Percentiles rank a stretch among this genome's conserved stretches.
Evolutionary conservation across 2,797 vertebrate species (phyloP).

Genomic region (Scolopax rusticola): DNA sequence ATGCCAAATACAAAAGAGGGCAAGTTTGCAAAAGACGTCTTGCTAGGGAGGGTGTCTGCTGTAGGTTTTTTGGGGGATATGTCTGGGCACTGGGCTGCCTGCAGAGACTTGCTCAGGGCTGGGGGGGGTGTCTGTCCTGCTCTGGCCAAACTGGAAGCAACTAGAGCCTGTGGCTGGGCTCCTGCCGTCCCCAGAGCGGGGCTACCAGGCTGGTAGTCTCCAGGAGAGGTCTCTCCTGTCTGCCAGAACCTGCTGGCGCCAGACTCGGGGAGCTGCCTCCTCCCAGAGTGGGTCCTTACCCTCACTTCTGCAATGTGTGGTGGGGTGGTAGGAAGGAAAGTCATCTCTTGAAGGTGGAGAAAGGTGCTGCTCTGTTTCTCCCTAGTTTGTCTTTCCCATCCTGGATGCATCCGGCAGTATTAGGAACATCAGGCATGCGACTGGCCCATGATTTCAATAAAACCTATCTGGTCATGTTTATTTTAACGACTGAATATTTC

Average conservation of each 20-base stretch:
- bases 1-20: neutral
- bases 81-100: neutral
- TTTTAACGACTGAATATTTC: neutral
- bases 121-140: neutral
- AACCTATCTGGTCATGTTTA: neutral
- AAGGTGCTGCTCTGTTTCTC: neutral
- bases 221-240: conserved; percentile 68
- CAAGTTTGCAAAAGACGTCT: neutral
- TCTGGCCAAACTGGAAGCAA: neutral
- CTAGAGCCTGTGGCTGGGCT: neutral
- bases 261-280: neutral
- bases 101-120: neutral
- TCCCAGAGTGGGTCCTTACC: rapidly evolving
- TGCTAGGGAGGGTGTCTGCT: neutral
- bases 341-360: neutral
- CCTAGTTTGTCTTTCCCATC: neutral
- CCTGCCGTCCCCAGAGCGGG: neutral
- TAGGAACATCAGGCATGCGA: neutral
- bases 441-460: neutral
- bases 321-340: neutral
- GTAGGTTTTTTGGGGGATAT: neutral
- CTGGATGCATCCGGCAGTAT: neutral
- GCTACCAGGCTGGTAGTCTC: neutral
- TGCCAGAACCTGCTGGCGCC: neutral
- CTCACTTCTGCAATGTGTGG: rapidly evolving